Conservation (phyloP, 2,797 vertebrate species). For the Thalassophryne amazonica region DNA sequence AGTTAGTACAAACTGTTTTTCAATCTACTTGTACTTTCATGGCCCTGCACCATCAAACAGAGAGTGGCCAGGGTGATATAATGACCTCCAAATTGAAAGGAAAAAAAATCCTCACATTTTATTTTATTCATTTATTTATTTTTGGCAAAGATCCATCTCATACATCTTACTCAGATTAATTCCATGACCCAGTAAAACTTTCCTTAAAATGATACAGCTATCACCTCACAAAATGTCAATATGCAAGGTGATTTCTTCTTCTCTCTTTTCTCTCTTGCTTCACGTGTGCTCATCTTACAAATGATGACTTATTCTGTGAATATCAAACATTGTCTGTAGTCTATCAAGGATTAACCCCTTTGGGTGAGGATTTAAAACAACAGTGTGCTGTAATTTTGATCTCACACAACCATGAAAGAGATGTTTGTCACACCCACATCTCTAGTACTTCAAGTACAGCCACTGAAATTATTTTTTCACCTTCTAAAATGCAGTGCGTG, state of each 20-base stretch:
- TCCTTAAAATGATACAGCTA: not conserved
- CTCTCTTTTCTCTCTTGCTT: not conserved
- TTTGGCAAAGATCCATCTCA: not conserved
- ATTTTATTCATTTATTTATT: no score
- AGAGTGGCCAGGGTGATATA: no score
- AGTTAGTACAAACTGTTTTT: no score
- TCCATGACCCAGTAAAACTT: not conserved
- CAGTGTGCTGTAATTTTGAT: not conserved
- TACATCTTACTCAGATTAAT: not conserved
- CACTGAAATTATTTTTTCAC: not conserved
- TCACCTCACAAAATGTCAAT: constrained; percentile 2
- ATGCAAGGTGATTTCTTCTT: constrained; percentile 1
- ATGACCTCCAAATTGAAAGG: no score
- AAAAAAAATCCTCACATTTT: no score
- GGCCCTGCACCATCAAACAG: no score
- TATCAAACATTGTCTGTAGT: not conserved
- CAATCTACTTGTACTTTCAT: no score
- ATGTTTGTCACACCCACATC: not conserved
- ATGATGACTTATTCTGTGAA: not conserved
- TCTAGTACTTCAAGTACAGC: not conserved
- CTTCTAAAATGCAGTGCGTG: not conserved
- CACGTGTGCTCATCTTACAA: constrained; percentile 9
- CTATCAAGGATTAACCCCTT: not conserved
- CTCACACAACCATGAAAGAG: not conserved
- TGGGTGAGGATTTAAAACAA: not conserved